phyloP scores from a whole-genome alignment of 2,797 vertebrate species.

The Chiloscyllium punctatum region DNA sequence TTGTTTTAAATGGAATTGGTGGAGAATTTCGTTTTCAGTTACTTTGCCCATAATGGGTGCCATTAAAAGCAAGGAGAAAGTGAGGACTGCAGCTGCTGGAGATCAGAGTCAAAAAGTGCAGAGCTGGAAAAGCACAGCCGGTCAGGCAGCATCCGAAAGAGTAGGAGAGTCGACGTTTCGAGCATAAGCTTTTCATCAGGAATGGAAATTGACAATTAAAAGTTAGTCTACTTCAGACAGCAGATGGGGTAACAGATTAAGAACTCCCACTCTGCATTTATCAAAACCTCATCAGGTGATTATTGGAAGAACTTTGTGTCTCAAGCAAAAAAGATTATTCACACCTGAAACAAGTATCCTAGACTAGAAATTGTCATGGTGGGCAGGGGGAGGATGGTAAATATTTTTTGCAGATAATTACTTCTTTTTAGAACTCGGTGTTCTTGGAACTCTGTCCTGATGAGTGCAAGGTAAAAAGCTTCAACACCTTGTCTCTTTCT shows the following conservation, averaged over 20 bases:
- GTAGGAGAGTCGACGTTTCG: too few relatives aligned
- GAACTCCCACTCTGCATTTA: background rate
- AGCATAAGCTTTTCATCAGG: too few relatives aligned
- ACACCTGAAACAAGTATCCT: background rate
- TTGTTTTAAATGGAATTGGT: background rate
- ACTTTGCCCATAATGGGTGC: background rate
- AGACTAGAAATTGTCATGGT: background rate
- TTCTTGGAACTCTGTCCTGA: too few relatives aligned
- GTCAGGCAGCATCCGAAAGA: too few relatives aligned
- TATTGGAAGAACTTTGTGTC: background rate
- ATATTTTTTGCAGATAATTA: background rate
- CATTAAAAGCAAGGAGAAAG: background rate
- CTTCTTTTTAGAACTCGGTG: background rate
- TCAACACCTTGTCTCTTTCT: too few relatives aligned
- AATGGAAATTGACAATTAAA: background rate
- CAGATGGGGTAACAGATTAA: background rate
- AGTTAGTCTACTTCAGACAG: background rate
- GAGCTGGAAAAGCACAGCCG: too few relatives aligned
- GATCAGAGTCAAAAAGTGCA: too few relatives aligned
- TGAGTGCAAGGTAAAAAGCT: too few relatives aligned
- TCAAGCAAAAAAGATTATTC: background rate
- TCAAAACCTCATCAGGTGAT: background rate
- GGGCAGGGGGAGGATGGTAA: background rate
- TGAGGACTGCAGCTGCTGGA: too few relatives aligned
- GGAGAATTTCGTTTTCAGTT: background rate